Evolutionary conservation across 2,113 vertebrate species (phyloP).

Genomic region (Phaethornis superciliosus): DNA sequence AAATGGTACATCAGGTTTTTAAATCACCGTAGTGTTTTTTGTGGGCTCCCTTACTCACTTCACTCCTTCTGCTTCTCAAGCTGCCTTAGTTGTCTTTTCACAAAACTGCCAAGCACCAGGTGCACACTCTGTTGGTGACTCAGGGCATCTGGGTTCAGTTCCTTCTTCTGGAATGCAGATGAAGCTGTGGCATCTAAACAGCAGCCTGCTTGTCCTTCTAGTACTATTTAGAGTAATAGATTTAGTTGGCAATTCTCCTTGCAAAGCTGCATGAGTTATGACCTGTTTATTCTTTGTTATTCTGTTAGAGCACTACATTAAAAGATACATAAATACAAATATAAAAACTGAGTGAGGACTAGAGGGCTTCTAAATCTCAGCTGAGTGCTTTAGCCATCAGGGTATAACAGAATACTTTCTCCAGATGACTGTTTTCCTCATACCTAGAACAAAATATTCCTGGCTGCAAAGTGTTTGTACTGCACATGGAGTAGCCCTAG

Average conservation of each 20-base stretch:
- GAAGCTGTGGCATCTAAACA: not conserved
- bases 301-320: not conserved
- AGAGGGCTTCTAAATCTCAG: not conserved
- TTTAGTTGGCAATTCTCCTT: not conserved
- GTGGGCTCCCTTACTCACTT: not conserved
- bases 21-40: not conserved
- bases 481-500: not conserved
- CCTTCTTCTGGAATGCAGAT: not conserved
- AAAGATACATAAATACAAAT: not conserved
- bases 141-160: accelerated
- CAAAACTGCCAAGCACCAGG: not conserved
- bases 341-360: not conserved
- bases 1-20: not conserved
- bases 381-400: not conserved
- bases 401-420: not conserved
- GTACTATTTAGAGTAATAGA: not conserved
- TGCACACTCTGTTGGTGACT: not conserved
- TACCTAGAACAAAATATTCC: not conserved
- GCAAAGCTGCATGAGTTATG: not conserved
- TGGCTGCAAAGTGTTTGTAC: not conserved
- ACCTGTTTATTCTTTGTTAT: not conserved
- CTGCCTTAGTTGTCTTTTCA: not conserved
- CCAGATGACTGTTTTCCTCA: not conserved
- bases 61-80: not conserved
- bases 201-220: not conserved